Base-by-base conservation (phyloP, 2,113 vertebrate genomes). In the Pelmatolapia mariae region DNA sequence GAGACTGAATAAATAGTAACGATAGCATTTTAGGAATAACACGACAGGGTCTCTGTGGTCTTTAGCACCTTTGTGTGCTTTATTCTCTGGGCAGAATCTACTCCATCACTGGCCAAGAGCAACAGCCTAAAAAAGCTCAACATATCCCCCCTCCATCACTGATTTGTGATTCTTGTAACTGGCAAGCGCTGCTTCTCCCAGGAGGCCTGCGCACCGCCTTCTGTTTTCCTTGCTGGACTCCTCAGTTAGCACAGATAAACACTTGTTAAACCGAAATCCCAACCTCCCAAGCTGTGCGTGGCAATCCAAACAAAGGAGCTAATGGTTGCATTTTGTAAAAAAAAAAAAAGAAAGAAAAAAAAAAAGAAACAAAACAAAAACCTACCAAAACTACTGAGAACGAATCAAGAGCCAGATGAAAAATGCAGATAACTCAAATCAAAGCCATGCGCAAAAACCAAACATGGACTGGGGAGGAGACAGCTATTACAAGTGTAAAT, bases 261-360 rank as follows among this genome's bases (percentile, higher is more conserved):
- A 89, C 84, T 92, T 92, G 93, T 93, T 92, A 88, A 93, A 90
- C 89, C 81, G 40, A 90, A 92, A 92, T 90, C 87, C 68, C 87
- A 84, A 31, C 45, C 31, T 86, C 68, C 56, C 76, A 33, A 24
- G 66, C 81, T 86, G 83, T 52, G 84, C 80, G 59, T 76, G 52
- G 89, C 61, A 84, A 90, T 84, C 36, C 50, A 86, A 91, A 91
- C 73, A 91, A 83, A 85, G 81, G 53, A 52, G 71, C 84, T 63
- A 84, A 76, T 40, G 22, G 52, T 82, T 53, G 43, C 68, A 81
- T 85, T 91, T 90, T 66, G 66, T 85, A 11, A 66, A 26, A 26
- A 1, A 38, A 13, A 53, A 53, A 10, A 3, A 4, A 40, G 12
- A 12, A 40, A 10, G 0, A 4, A 1, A 3, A n/a, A 19, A 36